Percentiles rank a stretch among this genome's conserved stretches.
These are phyloP conservation scores for Ataeniobius toweri DNA, from an alignment of 2,797 vertebrate genomes.

Conservation along the genomic window DNA sequence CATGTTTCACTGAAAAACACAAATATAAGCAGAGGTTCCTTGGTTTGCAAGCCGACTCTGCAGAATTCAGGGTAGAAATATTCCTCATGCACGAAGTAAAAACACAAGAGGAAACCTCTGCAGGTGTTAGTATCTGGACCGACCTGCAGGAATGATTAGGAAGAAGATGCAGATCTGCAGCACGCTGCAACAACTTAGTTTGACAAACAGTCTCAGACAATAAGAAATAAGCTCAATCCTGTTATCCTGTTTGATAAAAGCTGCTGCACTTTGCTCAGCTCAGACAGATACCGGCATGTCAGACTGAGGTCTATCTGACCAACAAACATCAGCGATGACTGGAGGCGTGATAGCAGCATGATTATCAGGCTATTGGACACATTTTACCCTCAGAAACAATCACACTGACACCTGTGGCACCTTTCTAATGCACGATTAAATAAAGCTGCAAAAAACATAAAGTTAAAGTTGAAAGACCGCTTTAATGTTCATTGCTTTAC, in stretches of 20 bases:
- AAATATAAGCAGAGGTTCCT: background rate
- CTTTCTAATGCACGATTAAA: too few relatives aligned
- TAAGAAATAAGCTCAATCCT: background rate
- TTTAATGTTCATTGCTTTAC: too few relatives aligned
- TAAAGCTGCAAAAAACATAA: too few relatives aligned
- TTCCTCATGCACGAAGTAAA: background rate
- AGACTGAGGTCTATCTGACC: background rate
- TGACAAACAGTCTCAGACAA: background rate
- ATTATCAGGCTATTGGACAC: background rate
- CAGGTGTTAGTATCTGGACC: background rate
- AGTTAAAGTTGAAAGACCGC: too few relatives aligned
- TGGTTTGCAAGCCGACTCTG: background rate
- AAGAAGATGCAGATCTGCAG: background rate
- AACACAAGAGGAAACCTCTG: background rate
- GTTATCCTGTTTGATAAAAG: conserved; percentile 2
- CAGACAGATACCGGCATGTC: conserved; percentile 3
- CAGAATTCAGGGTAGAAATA: background rate
- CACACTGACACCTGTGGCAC: background rate
- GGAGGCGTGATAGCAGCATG: background rate
- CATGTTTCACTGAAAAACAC: background rate
- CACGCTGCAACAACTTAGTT: background rate
- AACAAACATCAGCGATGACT: background rate
- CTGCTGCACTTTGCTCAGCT: background rate
- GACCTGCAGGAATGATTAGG: background rate
- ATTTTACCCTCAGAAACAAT: background rate